Evolutionary conservation across 1,140 invertebrate species (phyloP).

Genomic region (Drosophila ercepeae): DNA sequence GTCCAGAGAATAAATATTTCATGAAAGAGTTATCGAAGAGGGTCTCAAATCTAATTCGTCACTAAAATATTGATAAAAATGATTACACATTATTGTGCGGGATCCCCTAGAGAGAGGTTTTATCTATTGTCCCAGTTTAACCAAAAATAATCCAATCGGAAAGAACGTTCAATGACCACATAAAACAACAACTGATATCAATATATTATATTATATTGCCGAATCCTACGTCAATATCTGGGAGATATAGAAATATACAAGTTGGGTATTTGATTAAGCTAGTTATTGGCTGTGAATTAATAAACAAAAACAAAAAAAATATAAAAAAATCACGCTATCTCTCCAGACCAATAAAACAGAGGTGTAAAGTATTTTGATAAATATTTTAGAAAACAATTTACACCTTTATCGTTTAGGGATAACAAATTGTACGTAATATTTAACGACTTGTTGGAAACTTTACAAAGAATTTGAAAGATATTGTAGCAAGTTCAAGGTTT

Average conservation of each 20-base stretch:
- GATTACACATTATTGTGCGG: background rate
- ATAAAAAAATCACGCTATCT: slow-evolving; percentile 54
- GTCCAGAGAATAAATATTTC: too few species aligned
- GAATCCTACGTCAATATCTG: slow-evolving; percentile 7
- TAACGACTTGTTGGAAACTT: too few species aligned
- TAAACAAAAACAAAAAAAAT: slow-evolving; percentile 38
- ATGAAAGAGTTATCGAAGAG: too few species aligned
- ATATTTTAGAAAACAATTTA: slow-evolving; percentile 7
- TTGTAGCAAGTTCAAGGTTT: too few species aligned
- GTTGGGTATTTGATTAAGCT: slow-evolving; percentile 37
- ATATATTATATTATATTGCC: slow-evolving; percentile 10
- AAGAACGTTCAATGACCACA: slow-evolving; percentile 51
- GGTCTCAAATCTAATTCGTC: background rate
- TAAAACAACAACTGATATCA: slow-evolving; percentile 34
- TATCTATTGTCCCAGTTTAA: slow-evolving; percentile 9
- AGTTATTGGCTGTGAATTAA: slow-evolving; percentile 52
- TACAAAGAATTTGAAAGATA: too few species aligned
- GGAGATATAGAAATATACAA: slow-evolving; percentile 25
- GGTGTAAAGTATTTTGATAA: slow-evolving; percentile 22
- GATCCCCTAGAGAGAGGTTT: slow-evolving; percentile 3
- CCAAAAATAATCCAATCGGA: slow-evolving; percentile 7
- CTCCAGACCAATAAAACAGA: background rate
- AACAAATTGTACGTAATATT: background rate
- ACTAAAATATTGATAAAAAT: background rate
- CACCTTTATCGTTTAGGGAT: slow-evolving; percentile 8